Evolutionary conservation across 2,888 invertebrate genomes (phyloP), one percentile per base, ranked within the genome.

Genomic region (Liopterus haemorrhoidalis): DNA sequence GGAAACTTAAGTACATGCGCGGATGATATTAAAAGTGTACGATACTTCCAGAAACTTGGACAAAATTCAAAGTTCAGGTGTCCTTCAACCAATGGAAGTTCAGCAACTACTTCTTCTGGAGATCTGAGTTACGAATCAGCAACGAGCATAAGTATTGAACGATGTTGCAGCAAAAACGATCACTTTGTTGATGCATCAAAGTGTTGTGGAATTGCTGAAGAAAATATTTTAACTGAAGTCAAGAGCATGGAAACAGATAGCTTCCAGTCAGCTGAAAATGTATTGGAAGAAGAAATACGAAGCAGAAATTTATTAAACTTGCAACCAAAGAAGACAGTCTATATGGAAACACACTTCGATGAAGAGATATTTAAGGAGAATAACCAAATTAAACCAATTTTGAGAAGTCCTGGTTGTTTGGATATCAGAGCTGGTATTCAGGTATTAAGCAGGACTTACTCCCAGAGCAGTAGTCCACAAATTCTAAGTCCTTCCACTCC

Each of bases 1-100:
- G 79, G 78, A 53, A 80, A 76, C 59, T 64, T 81, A 31, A 75
- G 79, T 22, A 78, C 74, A 15, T 81, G 81, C 59, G 81, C 79
- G 32, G 80, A 81, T 58, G 80, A 81, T 56, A 73, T 74, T 24
- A 71, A 74, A 55, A 78, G 72, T 47, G 61, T 76, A 37, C 68
- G 72, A 49, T 71, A 71, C 54, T 75, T 75, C 49, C 73, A 75
- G 57, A 70, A 72, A 41, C 37, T 57, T 65, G 70, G 71, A 4
- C 68, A 71, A 39, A 66, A 71, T 11, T 71, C 71, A 45, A 63
- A 70, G 37, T 64, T 68, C 51, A 65, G 70, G 5, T 60, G 64
- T 47, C 57, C 68, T 49, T 55, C 57, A 22, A 56, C 56, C 36
- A 57, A 57, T 43, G 57, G 58, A 3, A 57, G 56, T 41, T 56